These are phyloP conservation scores for Orchestia grillus DNA, from an alignment of 1,140 invertebrate genomes.

Conservation along the genomic window DNA sequence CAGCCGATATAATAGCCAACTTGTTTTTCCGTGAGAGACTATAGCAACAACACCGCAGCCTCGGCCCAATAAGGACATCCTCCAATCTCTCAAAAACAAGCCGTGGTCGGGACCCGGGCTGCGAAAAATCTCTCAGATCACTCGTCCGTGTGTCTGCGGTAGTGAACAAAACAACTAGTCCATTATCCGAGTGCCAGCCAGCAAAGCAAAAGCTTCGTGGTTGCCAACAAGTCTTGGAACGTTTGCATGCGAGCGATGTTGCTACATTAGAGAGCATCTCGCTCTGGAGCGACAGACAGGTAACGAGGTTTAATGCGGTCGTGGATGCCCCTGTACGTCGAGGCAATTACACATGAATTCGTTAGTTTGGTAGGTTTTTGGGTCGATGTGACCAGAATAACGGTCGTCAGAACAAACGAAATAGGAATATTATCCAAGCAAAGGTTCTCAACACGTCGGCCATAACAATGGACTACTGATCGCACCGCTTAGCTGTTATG, in stretches of 20 bases:
- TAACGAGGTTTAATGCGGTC: background rate
- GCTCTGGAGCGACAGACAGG: background rate
- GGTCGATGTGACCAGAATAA: too few species aligned
- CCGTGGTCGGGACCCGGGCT: background rate
- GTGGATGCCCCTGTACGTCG: too few species aligned
- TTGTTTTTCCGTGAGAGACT: constrained; percentile 41
- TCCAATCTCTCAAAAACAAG: constrained; percentile 34
- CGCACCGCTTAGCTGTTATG: too few species aligned
- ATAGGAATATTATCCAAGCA: too few species aligned
- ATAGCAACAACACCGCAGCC: constrained; percentile 31
- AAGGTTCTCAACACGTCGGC: too few species aligned
- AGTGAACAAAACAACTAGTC: background rate
- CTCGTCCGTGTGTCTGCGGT: background rate
- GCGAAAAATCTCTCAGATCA: background rate
- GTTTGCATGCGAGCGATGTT: background rate
- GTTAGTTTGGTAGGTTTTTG: too few species aligned
- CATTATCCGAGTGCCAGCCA: background rate
- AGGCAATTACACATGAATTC: too few species aligned
- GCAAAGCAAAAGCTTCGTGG: background rate
- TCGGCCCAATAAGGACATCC: background rate
- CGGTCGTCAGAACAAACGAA: too few species aligned
- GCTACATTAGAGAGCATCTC: background rate
- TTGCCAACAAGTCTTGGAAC: background rate
- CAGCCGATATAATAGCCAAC: constrained; percentile 22
- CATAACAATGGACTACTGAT: too few species aligned